These are phyloP conservation scores for Eilema depressum DNA, from an alignment of 2,888 invertebrate genomes.

Conservation along the genomic window DNA sequence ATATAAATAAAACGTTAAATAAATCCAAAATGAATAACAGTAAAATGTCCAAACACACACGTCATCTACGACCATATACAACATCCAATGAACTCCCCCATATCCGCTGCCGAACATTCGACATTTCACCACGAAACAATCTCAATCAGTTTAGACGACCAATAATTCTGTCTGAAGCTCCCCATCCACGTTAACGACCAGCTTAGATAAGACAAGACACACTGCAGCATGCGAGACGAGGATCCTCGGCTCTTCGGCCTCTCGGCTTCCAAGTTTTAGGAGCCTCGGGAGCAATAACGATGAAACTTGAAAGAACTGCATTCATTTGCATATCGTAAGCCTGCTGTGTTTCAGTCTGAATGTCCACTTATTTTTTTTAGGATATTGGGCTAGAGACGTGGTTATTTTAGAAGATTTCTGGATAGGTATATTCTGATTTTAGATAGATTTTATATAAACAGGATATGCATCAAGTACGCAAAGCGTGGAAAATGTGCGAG, in stretches of 20 bases:
- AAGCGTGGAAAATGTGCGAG: neutral
- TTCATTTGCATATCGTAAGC: constrained; percentile 70
- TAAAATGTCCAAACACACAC: neutral
- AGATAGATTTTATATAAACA: no score
- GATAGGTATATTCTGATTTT: neutral
- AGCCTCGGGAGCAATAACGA: constrained; percentile 69
- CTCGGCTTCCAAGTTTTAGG: constrained; percentile 39
- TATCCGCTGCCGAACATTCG: neutral
- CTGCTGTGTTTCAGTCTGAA: constrained; percentile 35
- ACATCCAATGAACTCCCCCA: neutral
- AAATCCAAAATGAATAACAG: neutral
- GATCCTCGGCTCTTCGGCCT: neutral
- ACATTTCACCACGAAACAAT: constrained; percentile 11
- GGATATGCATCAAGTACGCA: no score
- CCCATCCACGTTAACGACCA: constrained; percentile 47
- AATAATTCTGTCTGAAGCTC: constrained; percentile 45
- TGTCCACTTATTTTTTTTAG: constrained; percentile 45
- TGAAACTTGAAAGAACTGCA: constrained; percentile 69
- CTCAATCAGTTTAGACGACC: constrained; percentile 42
- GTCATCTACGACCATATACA: neutral
- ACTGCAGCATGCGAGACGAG: constrained; percentile 45
- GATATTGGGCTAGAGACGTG: constrained; percentile 20
- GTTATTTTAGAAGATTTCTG: neutral
- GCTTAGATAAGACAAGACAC: constrained; percentile 53
- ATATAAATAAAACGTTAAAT: no score